Conservation (phyloP, 2,888 invertebrate genomes). For the Gandaritis pyraliata region DNA sequence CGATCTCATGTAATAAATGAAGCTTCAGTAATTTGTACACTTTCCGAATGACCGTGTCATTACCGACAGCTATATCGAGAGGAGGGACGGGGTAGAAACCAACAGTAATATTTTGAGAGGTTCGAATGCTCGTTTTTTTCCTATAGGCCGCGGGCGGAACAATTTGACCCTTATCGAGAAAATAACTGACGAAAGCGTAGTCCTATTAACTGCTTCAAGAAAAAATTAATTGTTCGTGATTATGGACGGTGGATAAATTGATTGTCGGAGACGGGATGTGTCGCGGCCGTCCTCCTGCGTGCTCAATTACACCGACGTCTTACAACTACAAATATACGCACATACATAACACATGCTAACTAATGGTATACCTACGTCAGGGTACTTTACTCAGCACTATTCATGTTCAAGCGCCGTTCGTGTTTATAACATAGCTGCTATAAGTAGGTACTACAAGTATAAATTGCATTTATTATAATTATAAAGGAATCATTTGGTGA, state of each 20-base stretch:
- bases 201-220: slow-evolving; percentile 69
- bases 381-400: slow-evolving; percentile 51
- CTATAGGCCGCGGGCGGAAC: slow-evolving; percentile 73
- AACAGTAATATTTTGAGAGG: slow-evolving; percentile 69
- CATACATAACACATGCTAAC: slow-evolving; percentile 41
- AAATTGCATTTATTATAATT: slow-evolving; percentile 46
- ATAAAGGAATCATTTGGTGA: slow-evolving; percentile 49
- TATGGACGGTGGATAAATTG: slow-evolving; percentile 77
- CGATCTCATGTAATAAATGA: slow-evolving; percentile 16
- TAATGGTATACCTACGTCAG: slow-evolving; percentile 52
- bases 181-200: slow-evolving; percentile 75
- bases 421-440: slow-evolving; percentile 54
- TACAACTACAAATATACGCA: slow-evolving; percentile 19
- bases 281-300: slow-evolving; percentile 54
- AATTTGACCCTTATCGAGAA: slow-evolving; percentile 80
- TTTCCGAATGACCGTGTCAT: slow-evolving; percentile 50
- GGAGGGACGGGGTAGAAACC: slow-evolving; percentile 66
- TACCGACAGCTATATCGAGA: slow-evolving; percentile 61
- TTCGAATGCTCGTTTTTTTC: slow-evolving; percentile 74
- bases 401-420: slow-evolving; percentile 49
- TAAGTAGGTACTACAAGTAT: slow-evolving; percentile 46
- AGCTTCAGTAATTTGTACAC: slow-evolving; percentile 34
- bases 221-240: slow-evolving; percentile 79
- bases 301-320: slow-evolving; percentile 50
- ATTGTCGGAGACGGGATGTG: slow-evolving; percentile 67